Percentiles rank a stretch among this genome's conserved stretches.
These are phyloP conservation scores for Calyptomena viridis DNA, from an alignment of 2,113 vertebrate species.

Conservation along the genomic window DNA sequence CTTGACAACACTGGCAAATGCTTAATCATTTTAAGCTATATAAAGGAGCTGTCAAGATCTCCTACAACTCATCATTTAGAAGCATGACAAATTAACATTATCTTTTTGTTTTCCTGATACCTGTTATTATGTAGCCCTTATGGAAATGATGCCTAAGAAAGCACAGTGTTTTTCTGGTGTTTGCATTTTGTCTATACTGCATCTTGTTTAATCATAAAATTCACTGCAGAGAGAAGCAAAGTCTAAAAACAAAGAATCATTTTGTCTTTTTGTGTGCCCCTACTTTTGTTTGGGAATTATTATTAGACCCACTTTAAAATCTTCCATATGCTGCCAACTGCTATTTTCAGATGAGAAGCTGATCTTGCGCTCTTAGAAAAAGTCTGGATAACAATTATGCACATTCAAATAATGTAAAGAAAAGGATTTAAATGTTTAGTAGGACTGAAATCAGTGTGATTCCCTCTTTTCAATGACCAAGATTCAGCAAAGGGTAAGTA, in stretches of 20 bases:
- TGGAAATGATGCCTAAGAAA: neutral
- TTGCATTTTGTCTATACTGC: neutral
- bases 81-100: neutral
- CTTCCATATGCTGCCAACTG: neutral
- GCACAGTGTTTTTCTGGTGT: neutral
- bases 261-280: neutral
- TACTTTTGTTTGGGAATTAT: neutral
- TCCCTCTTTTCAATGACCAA: neutral
- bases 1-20: neutral
- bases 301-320: neutral
- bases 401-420: neutral
- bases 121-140: neutral
- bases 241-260: neutral
- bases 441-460: neutral
- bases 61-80: neutral
- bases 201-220: neutral
- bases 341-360: neutral
- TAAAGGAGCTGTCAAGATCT: neutral
- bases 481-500: neutral
- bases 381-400: neutral
- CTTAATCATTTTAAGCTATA: neutral
- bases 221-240: neutral
- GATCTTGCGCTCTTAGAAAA: neutral
- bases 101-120: neutral
- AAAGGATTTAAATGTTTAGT: neutral